These are phyloP conservation scores for Acanthopagrus latus DNA, from an alignment of 2,797 vertebrate species.

Conservation along the genomic window DNA sequence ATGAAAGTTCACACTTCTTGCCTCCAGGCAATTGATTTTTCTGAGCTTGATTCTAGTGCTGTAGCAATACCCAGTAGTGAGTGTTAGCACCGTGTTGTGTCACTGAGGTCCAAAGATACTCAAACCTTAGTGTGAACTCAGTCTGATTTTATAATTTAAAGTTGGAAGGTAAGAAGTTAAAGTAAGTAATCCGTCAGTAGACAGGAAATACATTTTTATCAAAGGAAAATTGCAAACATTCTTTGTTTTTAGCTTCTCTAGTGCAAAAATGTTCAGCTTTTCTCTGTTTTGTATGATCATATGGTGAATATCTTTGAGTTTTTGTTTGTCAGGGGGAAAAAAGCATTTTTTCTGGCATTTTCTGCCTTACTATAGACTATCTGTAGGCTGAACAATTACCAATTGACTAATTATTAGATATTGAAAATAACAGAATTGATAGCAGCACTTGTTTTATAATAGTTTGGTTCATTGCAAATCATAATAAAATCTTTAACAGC, in stretches of 20 bases:
- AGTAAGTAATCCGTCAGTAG: background rate
- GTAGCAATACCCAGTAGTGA: constrained; percentile 46
- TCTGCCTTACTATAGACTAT: background rate
- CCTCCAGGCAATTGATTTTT: constrained; percentile 80
- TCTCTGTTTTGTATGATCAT: background rate
- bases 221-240: background rate
- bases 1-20: constrained; percentile 82
- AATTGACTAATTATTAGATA: background rate
- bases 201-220: background rate
- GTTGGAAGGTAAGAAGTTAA: background rate
- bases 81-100: constrained; percentile 60
- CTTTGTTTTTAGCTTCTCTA: background rate
- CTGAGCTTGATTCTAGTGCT: constrained; percentile 70
- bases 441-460: background rate
- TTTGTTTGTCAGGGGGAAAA: background rate
- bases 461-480: background rate
- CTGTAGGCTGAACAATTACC: background rate
- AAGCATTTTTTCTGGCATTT: background rate
- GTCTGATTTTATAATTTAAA: constrained; percentile 30
- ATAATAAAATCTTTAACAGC: background rate
- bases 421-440: background rate
- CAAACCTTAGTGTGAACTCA: constrained; percentile 24
- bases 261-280: background rate
- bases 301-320: background rate
- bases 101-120: constrained; percentile 44